These are phyloP conservation scores for Anas acuta DNA, from an alignment of 2,797 vertebrate genomes.

Conservation along the genomic window DNA sequence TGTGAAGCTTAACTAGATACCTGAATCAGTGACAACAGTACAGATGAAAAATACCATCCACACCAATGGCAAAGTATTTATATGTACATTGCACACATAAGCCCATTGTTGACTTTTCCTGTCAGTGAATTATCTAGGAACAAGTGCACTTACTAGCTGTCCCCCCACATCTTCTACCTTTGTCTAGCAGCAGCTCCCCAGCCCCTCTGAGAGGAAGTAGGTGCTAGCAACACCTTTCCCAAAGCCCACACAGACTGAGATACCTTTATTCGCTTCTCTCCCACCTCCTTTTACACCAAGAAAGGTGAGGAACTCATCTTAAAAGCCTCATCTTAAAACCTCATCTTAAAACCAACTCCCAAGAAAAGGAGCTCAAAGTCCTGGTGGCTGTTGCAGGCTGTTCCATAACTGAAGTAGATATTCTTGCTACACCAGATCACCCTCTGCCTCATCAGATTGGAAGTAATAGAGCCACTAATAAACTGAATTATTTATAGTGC, in stretches of 20 bases:
- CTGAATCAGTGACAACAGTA: background rate
- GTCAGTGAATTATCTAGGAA: background rate
- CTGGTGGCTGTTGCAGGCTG: background rate
- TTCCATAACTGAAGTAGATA: no score
- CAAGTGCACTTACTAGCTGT: background rate
- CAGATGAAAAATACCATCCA: background rate
- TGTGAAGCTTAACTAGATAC: background rate
- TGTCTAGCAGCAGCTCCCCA: background rate
- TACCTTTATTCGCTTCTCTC: background rate
- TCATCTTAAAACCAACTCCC: background rate
- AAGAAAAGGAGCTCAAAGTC: background rate
- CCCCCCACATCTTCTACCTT: background rate
- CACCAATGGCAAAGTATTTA: background rate
- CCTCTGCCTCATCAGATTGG: background rate
- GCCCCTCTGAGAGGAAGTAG: background rate
- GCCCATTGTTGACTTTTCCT: background rate
- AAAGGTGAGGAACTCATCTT: no score
- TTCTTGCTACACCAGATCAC: no score
- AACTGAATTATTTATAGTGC: background rate
- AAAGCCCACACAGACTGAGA: background rate
- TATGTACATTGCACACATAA: background rate
- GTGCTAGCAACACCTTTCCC: background rate
- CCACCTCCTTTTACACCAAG: background rate
- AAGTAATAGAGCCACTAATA: background rate
- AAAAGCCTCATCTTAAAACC: background rate